Evolutionary conservation across 2,888 invertebrate species (phyloP).

Genomic region (Pherbina coryleti): DNA sequence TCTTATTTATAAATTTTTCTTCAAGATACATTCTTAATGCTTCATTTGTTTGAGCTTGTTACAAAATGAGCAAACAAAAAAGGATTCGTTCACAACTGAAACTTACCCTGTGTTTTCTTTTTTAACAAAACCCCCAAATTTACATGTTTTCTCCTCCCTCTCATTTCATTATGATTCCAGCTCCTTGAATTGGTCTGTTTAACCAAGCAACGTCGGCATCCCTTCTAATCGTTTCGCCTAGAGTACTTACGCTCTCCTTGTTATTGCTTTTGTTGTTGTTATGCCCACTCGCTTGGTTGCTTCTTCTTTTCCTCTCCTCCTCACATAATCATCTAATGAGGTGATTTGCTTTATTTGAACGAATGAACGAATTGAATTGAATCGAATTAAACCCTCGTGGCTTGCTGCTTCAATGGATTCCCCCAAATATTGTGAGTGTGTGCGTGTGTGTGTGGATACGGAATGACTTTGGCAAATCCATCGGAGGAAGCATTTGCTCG

Average conservation of each 20-base stretch:
- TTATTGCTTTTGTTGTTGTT: slow-evolving; percentile 6
- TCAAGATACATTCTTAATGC: no score
- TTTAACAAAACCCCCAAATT: background rate
- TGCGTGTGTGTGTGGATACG: background rate
- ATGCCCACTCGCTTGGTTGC: background rate
- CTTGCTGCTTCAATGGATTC: slow-evolving; percentile 8
- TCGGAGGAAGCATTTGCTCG: background rate
- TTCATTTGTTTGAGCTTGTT: no score
- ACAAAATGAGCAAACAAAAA: no score
- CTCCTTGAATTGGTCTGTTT: background rate
- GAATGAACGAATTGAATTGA: slow-evolving; percentile 25
- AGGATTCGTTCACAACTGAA: no score
- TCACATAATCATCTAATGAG: slow-evolving; percentile 23
- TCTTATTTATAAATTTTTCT: background rate
- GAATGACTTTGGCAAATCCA: slow-evolving; percentile 5
- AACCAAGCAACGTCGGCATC: background rate
- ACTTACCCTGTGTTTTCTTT: background rate
- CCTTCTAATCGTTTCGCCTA: background rate
- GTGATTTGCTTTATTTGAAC: slow-evolving; percentile 31
- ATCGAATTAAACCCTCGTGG: slow-evolving; percentile 28
- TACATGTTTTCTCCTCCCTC: background rate
- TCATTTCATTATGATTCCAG: background rate
- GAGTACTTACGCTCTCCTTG: background rate
- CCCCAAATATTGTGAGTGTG: no score
- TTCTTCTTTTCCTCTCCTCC: background rate